These are phyloP conservation scores for Trachymyrmex cornetzi DNA, from an alignment of 1,140 invertebrate species.

Conservation along the genomic window DNA sequence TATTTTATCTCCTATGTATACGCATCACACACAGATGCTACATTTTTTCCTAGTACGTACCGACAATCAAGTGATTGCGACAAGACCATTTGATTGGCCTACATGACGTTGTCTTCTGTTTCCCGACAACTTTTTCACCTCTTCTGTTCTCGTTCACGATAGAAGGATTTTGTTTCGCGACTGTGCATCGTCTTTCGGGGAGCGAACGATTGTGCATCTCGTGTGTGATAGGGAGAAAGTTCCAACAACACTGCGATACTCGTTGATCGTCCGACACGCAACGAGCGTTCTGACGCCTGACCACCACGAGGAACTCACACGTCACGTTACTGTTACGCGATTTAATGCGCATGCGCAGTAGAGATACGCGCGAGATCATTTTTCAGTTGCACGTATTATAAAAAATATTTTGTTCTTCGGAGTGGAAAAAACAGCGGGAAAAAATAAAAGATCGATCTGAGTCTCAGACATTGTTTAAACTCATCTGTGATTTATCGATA, in stretches of 20 bases:
- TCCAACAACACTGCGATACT: neutral
- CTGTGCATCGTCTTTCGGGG: neutral
- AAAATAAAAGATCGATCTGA: neutral
- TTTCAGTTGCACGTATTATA: neutral
- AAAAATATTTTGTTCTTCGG: neutral
- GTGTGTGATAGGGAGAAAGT: neutral
- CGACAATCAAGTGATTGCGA: neutral
- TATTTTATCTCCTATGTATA: neutral
- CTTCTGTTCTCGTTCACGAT: neutral
- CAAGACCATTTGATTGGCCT: neutral
- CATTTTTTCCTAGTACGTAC: constrained; percentile 15
- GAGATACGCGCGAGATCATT: neutral
- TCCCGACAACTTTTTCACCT: neutral
- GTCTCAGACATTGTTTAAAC: neutral
- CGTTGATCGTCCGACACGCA: neutral
- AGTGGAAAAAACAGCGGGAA: neutral
- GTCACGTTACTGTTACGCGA: neutral
- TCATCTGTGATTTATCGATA: neutral
- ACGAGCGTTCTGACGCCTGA: neutral
- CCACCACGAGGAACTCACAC: too few relatives aligned
- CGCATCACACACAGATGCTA: neutral
- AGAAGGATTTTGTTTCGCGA: neutral
- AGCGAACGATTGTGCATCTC: neutral
- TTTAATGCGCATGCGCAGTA: constrained; percentile 32
- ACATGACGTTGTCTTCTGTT: neutral